Conservation (phyloP, 2,888 invertebrate genomes). For the Ctena decussata region DNA sequence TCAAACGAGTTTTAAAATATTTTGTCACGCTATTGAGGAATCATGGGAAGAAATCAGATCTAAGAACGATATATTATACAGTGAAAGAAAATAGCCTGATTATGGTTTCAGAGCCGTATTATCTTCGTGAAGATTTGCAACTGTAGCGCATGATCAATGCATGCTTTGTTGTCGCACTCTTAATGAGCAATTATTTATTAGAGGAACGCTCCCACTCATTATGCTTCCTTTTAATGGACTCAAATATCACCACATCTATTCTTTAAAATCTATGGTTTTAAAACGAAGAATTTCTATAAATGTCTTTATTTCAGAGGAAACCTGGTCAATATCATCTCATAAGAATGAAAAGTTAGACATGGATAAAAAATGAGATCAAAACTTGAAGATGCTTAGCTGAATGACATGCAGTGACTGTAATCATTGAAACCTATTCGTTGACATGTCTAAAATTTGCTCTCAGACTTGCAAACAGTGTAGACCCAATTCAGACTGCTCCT, state of each 20-base stretch:
- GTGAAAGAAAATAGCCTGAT: not conserved
- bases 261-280: constrained; percentile 2
- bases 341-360: not conserved
- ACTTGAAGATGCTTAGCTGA: no score
- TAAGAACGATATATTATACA: constrained; percentile 8
- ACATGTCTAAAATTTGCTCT: no score
- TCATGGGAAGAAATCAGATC: constrained; percentile 3
- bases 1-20: constrained; percentile 4
- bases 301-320: not conserved
- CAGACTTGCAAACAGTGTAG: no score
- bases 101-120: not conserved
- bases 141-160: constrained; percentile 6
- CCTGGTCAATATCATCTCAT: constrained; percentile 2
- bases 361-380: no score
- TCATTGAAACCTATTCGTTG: no score
- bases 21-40: not conserved
- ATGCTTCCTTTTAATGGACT: not conserved
- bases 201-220: not conserved
- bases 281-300: constrained; percentile 2
- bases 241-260: not conserved
- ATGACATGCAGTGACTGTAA: no score
- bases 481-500: no score
- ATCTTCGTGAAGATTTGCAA: constrained; percentile 9
- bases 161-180: not conserved
- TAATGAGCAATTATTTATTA: constrained; percentile 17